These are phyloP conservation scores for Brachypodius melanocephalos DNA, from an alignment of 2,113 vertebrate genomes.

Conservation along the genomic window DNA sequence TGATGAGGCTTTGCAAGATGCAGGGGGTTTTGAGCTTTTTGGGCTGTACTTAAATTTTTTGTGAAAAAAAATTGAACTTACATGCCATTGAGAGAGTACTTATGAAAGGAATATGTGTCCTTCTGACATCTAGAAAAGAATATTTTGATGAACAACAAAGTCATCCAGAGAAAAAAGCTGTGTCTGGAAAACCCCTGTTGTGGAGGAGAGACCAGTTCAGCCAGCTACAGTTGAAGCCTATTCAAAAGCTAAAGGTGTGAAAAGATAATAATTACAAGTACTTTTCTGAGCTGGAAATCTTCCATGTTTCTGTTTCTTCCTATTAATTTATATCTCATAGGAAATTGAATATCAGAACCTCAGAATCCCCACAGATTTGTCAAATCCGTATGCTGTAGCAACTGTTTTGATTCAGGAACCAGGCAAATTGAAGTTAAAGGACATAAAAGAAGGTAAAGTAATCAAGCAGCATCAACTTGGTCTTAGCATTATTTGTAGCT, in stretches of 20 bases:
- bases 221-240: background rate
- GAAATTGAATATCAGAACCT: slow-evolving; percentile 69
- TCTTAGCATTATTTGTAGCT: background rate
- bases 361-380: slow-evolving; percentile 73
- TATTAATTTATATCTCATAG: slow-evolving; percentile 55
- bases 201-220: background rate
- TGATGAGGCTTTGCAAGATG: background rate
- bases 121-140: slow-evolving; percentile 63
- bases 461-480: background rate
- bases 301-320: background rate
- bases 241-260: slow-evolving; percentile 61
- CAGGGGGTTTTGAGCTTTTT: background rate
- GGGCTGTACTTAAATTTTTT: background rate
- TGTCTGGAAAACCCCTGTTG: background rate
- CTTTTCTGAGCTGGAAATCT: background rate
- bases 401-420: slow-evolving; percentile 84
- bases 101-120: background rate
- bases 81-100: background rate
- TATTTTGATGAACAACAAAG: slow-evolving; percentile 39
- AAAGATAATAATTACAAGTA: background rate
- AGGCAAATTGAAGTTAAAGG: slow-evolving; percentile 79
- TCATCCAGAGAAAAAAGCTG: slow-evolving; percentile 21
- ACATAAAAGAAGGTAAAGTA: slow-evolving; percentile 80
- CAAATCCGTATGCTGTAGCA: slow-evolving; percentile 82
- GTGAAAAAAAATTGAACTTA: background rate